Evolutionary conservation across 2,797 vertebrate genomes (phyloP).

Genomic region (Botia almorhae): DNA sequence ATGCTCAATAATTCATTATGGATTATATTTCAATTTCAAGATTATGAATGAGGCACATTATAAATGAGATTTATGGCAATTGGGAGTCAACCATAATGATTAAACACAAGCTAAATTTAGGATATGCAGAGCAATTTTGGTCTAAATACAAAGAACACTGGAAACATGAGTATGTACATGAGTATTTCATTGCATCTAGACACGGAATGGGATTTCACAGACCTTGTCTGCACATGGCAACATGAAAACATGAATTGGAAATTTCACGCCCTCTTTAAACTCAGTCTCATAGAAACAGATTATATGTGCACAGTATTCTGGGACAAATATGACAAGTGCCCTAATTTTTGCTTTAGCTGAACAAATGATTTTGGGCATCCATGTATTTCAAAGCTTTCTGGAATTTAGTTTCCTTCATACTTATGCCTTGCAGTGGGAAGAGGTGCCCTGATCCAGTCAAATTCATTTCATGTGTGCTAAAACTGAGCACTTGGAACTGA

Average conservation of each 20-base stretch:
- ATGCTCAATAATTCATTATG: conserved; percentile 36
- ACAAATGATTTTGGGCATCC: conserved; percentile 5
- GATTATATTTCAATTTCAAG: conserved; percentile 42
- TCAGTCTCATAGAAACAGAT: conserved; percentile 23
- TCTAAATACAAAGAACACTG: not conserved
- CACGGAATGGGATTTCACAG: conserved; percentile 5
- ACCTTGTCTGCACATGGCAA: not conserved
- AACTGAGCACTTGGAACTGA: not conserved
- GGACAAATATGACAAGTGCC: not conserved
- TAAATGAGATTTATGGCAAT: conserved; percentile 30
- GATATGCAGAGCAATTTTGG: not conserved
- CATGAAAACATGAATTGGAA: not conserved
- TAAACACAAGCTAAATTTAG: conserved; percentile 6
- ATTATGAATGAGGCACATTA: conserved; percentile 22
- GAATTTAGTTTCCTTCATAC: not conserved
- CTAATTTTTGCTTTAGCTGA: conserved; percentile 18
- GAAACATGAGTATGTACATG: not conserved
- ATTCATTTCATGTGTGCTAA: not conserved
- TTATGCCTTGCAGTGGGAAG: not conserved
- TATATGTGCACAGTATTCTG: not conserved
- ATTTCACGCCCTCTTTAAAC: conserved; percentile 4
- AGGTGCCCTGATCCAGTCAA: not conserved
- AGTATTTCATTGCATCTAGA: conserved; percentile 20
- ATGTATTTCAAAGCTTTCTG: conserved; percentile 15
- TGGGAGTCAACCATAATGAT: conserved; percentile 22